Evolutionary conservation across 2,113 vertebrate species (phyloP).

Genomic region (Larimichthys polyactis): DNA sequence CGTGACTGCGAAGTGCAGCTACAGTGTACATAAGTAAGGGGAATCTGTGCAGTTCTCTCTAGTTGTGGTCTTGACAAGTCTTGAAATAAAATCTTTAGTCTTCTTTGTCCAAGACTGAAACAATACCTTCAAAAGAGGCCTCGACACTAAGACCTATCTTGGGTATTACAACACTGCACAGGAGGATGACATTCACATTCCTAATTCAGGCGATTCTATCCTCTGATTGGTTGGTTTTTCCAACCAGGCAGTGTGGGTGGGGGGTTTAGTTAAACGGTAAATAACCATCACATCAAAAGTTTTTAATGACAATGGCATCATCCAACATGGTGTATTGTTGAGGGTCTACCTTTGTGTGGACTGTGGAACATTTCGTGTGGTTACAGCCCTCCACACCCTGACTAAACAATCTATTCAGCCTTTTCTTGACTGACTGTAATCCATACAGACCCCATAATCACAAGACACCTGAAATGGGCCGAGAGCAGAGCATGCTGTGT

Average conservation of each 20-base stretch:
- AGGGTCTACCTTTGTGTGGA: background rate
- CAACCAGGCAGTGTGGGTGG: background rate
- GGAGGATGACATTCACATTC: background rate
- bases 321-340: background rate
- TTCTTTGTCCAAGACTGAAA: too few species aligned
- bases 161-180: too few species aligned
- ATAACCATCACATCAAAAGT: background rate
- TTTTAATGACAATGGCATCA: background rate
- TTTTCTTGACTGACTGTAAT: background rate
- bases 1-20: too few species aligned
- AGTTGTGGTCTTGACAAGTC: too few species aligned
- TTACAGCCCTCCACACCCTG: background rate
- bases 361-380: background rate
- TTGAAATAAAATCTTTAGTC: too few species aligned
- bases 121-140: too few species aligned
- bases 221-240: background rate
- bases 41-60: too few species aligned
- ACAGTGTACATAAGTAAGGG: too few species aligned
- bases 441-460: background rate
- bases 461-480: background rate
- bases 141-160: too few species aligned
- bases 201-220: background rate
- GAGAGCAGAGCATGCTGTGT: background rate
- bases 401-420: background rate
- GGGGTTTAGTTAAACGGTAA: background rate